Conservation (phyloP, 2,888 invertebrate genomes). For the Andrena flavipes region DNA sequence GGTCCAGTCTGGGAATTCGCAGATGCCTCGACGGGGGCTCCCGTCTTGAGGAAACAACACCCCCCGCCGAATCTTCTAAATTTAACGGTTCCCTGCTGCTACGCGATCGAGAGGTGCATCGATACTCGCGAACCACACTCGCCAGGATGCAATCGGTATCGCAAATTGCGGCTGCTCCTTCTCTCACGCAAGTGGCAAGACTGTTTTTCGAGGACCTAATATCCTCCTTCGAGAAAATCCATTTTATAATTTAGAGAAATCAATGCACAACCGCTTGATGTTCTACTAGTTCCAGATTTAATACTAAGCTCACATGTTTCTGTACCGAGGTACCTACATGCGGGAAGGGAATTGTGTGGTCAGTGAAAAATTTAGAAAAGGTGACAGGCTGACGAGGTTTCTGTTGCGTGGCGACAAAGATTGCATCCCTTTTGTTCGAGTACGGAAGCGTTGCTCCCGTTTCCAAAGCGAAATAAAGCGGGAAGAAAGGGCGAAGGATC, state of each 20-base stretch:
- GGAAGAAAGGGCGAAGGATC: constrained; percentile 14
- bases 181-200: too few species aligned
- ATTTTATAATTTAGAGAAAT: too few species aligned
- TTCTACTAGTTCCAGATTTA: too few species aligned
- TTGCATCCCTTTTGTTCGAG: constrained; percentile 1
- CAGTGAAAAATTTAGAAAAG: too few species aligned
- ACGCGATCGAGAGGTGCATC: not conserved
- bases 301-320: too few species aligned
- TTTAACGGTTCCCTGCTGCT: constrained; percentile 32
- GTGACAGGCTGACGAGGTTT: not conserved
- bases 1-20: constrained; percentile 11
- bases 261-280: too few species aligned
- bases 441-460: constrained; percentile 3
- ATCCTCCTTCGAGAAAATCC: too few species aligned
- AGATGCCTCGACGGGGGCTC: not conserved
- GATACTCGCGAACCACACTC: constrained; percentile 28
- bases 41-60: constrained; percentile 19
- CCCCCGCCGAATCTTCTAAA: constrained; percentile 42
- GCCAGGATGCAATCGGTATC: constrained; percentile 26
- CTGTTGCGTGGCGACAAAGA: constrained; percentile 2
- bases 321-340: too few species aligned
- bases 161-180: not conserved
- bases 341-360: not conserved
- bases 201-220: not conserved
- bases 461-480: not conserved